A percentile compares a stretch with the other conserved stretches of the same genome.
phyloP scores from a whole-genome alignment of 2,797 vertebrate genomes.

The Danio choprae region DNA sequence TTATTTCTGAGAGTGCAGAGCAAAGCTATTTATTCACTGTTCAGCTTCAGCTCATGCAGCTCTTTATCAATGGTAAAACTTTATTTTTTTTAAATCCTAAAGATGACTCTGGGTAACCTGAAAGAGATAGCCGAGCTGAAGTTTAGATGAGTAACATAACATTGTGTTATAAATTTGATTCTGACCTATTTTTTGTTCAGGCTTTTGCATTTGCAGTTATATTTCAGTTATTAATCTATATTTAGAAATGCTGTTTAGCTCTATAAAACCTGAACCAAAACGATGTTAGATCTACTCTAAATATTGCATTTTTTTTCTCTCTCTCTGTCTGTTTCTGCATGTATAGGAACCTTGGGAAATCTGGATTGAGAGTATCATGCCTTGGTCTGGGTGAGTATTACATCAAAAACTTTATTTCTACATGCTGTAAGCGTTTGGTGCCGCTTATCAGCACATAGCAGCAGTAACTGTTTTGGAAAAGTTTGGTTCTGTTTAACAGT shows the following conservation, averaged over 20 bases:
- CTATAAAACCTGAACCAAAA: neutral
- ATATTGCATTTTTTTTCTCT: neutral
- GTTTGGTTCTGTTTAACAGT: constrained; percentile 11
- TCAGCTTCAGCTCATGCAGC: neutral
- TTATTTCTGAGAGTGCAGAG: too few species aligned
- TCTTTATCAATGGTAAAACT: neutral
- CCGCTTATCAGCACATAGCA: neutral
- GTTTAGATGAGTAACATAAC: too few species aligned
- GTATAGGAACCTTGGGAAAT: constrained; percentile 60
- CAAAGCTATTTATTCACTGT: neutral
- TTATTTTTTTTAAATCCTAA: too few species aligned
- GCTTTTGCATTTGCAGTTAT: neutral
- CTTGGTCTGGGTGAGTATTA: constrained; percentile 59
- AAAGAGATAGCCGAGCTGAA: neutral
- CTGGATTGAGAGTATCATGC: constrained; percentile 62
- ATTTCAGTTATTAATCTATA: neutral
- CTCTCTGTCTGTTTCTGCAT: constrained; percentile 8
- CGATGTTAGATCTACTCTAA: neutral
- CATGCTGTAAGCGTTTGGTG: neutral
- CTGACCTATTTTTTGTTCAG: neutral
- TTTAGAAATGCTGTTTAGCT: neutral
- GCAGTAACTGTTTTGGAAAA: neutral
- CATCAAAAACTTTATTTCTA: neutral
- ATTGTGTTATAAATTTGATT: too few species aligned
- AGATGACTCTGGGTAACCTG: neutral